Evolutionary conservation across 2,888 invertebrate species (phyloP), one percentile per base, ranked within the genome.

Genomic region (Zeuzera pyrina): DNA sequence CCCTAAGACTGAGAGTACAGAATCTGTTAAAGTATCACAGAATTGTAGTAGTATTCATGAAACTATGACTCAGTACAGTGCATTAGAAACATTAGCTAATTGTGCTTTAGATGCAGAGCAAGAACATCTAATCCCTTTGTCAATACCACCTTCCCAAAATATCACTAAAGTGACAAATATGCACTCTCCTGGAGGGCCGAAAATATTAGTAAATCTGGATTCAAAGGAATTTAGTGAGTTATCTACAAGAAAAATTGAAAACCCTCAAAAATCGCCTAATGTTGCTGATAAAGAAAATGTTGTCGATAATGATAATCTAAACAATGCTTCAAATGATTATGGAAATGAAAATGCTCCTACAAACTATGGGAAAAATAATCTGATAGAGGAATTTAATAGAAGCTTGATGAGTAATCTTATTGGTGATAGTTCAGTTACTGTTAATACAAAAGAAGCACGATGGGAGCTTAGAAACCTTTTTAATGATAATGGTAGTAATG

Each of bases 381-480:
- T 84, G 19, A 72, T 81, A 63, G 81, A 81, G 26, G 81, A 84
- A 38, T 84, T 83, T 32, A 74, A 84, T 44, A 70, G 73, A 45
- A 84, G 84, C 50, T 52, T 84, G 27, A 72, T 84, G 74, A 67
- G 73, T 10, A 86, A 86, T 44, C 52, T 87, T 1, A 69, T 87
- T 8, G 84, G 85, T 5, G 87, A 87, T 52, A 19, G 8, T 13
- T 87, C 87, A 34, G 78, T 88, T 11, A 91, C 91, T 3, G 87
- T 90, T 0, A 88, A 90, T 49, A 91, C 90, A 1, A 89, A 88
- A 48, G 89, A 90, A 52, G 91, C 90, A 0, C 72, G 89, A 57
- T 87, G 87, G 63, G 86, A 88, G 31, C 84, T 91, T 12, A 81
- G 88, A 40, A 86, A 88, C 41, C 64, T 88, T 39, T 89, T 88